Percentiles rank a stretch among this genome's conserved stretches.
Conservation (phyloP, 1,140 invertebrate species). For the Formica exsecta region DNA sequence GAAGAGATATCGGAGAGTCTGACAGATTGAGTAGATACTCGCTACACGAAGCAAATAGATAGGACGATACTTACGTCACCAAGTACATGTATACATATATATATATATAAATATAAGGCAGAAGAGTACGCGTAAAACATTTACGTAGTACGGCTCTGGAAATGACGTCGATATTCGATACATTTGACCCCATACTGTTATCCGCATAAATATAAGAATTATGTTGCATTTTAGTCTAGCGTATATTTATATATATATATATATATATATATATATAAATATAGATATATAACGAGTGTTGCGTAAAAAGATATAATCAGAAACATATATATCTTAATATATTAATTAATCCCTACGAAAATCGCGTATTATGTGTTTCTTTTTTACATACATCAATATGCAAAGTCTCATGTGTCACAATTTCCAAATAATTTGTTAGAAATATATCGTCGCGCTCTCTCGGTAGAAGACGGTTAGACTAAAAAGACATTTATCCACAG, state of each 20-base stretch:
- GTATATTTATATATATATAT: no score
- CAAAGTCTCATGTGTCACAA: not conserved
- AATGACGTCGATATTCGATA: constrained; percentile 20
- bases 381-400: not conserved
- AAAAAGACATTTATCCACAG: constrained; percentile 50
- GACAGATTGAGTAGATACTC: constrained; percentile 70
- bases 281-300: not conserved
- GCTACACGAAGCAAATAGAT: constrained; percentile 45
- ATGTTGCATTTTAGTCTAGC: no score
- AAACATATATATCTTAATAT: no score
- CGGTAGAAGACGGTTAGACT: constrained; percentile 32
- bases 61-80: constrained; percentile 22
- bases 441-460: constrained; percentile 9
- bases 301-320: not conserved
- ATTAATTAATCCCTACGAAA: not conserved
- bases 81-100: not conserved
- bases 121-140: constrained; percentile 45
- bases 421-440: constrained; percentile 59
- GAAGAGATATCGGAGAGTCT: constrained; percentile 49
- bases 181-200: constrained; percentile 22
- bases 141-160: constrained; percentile 5
- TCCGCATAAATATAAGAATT: not conserved
- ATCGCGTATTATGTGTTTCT: not conserved
- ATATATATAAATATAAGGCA: constrained; percentile 20
- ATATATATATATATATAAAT: no score